phyloP scores from a whole-genome alignment of 2,888 invertebrate genomes.

The Deroplatys truncata region DNA sequence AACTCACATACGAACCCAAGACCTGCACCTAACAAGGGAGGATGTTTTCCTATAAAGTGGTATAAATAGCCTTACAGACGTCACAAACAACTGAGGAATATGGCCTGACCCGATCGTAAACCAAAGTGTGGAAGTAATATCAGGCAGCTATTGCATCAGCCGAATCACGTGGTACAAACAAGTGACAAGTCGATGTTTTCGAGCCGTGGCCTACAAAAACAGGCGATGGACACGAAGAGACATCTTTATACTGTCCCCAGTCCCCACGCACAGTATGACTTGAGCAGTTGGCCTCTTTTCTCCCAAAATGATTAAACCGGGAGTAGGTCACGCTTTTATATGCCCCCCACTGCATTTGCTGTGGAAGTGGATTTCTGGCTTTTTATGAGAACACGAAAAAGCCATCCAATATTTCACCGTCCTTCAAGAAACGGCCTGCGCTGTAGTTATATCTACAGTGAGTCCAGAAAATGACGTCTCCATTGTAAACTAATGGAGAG shows the following conservation, averaged over 20 bases:
- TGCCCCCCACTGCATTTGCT: no score
- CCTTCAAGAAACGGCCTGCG: no score
- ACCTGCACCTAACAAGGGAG: neutral
- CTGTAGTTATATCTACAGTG: no score
- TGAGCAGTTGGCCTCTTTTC: neutral
- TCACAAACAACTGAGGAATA: neutral
- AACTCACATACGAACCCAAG: no score
- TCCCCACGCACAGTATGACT: no score
- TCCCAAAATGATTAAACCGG: neutral
- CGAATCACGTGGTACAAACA: neutral
- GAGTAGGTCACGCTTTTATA: neutral
- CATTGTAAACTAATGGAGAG: no score
- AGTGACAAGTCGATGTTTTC: constrained; percentile 8
- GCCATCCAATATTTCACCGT: no score
- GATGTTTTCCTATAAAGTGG: neutral
- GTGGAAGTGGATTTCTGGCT: no score
- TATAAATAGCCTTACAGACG: neutral
- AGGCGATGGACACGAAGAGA: neutral
- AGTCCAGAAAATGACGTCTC: no score
- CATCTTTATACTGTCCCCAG: neutral
- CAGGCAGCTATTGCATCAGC: constrained; percentile 6
- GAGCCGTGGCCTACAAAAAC: constrained; percentile 6
- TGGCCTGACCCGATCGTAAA: neutral
- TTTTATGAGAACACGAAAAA: no score
- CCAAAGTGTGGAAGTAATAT: neutral